Base-by-base conservation (phyloP, 1,140 invertebrate species). In the Papilio machaon region DNA sequence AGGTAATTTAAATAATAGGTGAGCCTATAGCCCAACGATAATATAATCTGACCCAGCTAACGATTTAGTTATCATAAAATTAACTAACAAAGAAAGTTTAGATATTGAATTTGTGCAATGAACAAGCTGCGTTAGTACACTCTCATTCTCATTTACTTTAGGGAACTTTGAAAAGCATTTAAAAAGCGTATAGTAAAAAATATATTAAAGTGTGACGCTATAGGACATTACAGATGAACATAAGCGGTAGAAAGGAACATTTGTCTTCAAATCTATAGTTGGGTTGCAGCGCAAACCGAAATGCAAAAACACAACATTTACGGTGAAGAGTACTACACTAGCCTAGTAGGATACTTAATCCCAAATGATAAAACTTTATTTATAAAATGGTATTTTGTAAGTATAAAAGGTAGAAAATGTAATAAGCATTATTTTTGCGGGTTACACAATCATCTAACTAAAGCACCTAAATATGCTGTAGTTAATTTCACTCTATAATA, bases 401-500 rank as follows among this genome's bases (percentile, higher is more conserved):
- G 64, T 70, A 70, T 35, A 70, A 70, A 70, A 70, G 64, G 64
- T 70, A 70, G 64, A 70, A 70, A 70, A 70, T 35, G 64, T 70
- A 70, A 38, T 70, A 70, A 70, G 64, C 64, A 35, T 70, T 70
- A 64, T 35, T 70, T 70, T 35, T 70, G 64, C 64, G 30, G 30
- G 64, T 70, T 35, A 67, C 30, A 70, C 30, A 35, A 30, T 35
- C 64, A 64, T 30, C 49, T 54, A 77, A 52, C 49, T 60, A n/a
- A 52, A 78, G 54, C 49, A 54, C 23, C 49, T 78, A 52, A 74
- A 49, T 75, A 78, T 78, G 35, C 17, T 60, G 54, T 35, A 78
- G 75, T 78, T 78, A 78, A 60, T 78, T 60, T 78, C 54, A 9
- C 58, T 79, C 35, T 46, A 58, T 79, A 67, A 79, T 64, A 67